Base-by-base conservation (phyloP, 2,113 vertebrate species). In the Alectura lathami region DNA sequence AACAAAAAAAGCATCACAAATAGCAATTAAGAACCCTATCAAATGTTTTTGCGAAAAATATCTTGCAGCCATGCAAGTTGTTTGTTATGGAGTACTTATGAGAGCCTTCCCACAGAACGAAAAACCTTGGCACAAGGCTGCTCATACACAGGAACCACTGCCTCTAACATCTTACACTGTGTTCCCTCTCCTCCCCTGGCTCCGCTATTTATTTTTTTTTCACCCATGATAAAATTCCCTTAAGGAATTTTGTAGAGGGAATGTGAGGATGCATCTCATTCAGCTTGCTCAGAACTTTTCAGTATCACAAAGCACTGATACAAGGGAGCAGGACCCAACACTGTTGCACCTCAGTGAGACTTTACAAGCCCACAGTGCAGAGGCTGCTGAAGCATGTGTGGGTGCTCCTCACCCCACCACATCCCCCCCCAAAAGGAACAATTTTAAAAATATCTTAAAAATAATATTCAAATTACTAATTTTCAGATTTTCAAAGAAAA, bases 151-250 rank as follows among this genome's bases (percentile, higher is more conserved):
- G 29, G 29, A 47, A 53, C 30, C 50, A 12, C 2, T 23, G 17
- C 27, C 32, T 48, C 69, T 17, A 5, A 8, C 45, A 34, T 13
- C 8, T 3, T 18, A 2, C 6, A 23, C 0, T 1, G 1, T 14
- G 29, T 34, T 53, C 59, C 22, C 21, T 32, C 64, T 47, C 11
- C 51, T 53, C 11, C 40, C 50, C 36, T 22, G 30, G 5, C 54
- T 42, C 62, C 26, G 14, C 11, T 24, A 6, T n/a, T 21, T 17
- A 3, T 9, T 26, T 16, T 12, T 9, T 26, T 3, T 3, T 17
- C 1, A 13, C 7, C 32, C 18, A 8, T 2, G 43, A 36, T 23
- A 18, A 26, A 59, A 22, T 5, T 38, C 51, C 38, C 68, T 50
- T 24, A 43, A 10, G 50, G 57, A 17, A 22, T 16, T 0, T 5